Conservation (phyloP, 2,113 vertebrate species). For the Puma concolor region DNA sequence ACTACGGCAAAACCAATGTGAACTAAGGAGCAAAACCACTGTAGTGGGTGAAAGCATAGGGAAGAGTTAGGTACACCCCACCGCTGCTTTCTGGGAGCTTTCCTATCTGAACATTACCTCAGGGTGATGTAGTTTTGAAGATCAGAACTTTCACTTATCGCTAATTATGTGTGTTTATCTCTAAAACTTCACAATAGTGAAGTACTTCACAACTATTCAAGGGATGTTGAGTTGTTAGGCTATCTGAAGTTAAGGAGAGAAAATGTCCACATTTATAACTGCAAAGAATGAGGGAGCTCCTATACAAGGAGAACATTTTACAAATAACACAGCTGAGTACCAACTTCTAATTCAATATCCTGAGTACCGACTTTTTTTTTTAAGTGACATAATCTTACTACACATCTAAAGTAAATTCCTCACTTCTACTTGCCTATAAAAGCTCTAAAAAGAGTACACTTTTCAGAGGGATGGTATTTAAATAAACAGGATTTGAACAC, state of each 20-base stretch:
- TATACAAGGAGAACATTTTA: neutral
- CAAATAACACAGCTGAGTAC: neutral
- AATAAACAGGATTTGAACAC: neutral
- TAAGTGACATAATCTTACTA: slow-evolving; percentile 8
- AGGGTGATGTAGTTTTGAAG: neutral
- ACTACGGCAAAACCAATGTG: neutral
- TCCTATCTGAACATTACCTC: neutral
- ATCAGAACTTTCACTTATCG: neutral
- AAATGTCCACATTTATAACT: neutral
- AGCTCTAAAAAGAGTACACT: neutral
- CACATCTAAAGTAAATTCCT: neutral
- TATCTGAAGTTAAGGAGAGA: neutral
- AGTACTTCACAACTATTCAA: neutral
- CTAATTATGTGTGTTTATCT: neutral
- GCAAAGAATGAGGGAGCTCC: neutral
- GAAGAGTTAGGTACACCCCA: neutral
- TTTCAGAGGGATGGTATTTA: neutral
- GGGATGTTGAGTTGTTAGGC: neutral
- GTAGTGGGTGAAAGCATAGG: neutral
- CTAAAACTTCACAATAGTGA: neutral
- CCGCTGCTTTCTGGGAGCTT: neutral
- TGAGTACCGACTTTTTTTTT: neutral
- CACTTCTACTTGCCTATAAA: neutral
- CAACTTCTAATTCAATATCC: neutral
- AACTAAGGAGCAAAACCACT: neutral